phyloP scores from a whole-genome alignment of 2,797 vertebrate genomes.

The Labroides dimidiatus region DNA sequence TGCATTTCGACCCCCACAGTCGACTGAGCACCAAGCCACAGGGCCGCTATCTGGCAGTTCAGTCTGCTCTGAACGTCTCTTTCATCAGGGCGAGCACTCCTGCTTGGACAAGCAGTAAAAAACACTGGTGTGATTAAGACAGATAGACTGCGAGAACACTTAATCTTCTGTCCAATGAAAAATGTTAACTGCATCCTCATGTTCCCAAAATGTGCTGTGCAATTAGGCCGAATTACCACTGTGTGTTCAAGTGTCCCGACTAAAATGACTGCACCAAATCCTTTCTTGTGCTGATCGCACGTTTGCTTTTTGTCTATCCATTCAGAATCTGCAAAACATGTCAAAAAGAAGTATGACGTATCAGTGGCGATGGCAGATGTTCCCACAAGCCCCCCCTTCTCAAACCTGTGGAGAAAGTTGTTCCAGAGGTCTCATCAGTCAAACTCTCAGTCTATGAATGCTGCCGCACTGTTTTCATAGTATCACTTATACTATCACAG shows the following conservation, averaged over 20 bases:
- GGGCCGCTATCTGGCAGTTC: slow-evolving; percentile 49
- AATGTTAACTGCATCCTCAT: slow-evolving; percentile 86
- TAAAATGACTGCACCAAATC: slow-evolving; percentile 34
- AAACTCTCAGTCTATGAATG: slow-evolving; percentile 61
- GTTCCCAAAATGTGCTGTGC: slow-evolving; percentile 52
- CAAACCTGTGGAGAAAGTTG: slow-evolving; percentile 59
- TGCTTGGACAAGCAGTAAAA: slow-evolving; percentile 63
- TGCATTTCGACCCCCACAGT: slow-evolving; percentile 55
- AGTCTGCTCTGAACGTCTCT: slow-evolving; percentile 60
- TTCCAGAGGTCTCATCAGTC: slow-evolving; percentile 71
- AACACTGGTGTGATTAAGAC: slow-evolving; percentile 77
- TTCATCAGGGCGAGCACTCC: slow-evolving; percentile 74
- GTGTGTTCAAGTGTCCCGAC: slow-evolving; percentile 53
- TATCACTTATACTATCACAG: slow-evolving; percentile 72
- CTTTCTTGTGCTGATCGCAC: slow-evolving; percentile 36
- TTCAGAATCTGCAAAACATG: slow-evolving; percentile 34
- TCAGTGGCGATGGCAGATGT: slow-evolving; percentile 64
- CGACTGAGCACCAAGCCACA: slow-evolving; percentile 33
- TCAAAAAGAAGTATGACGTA: slow-evolving; percentile 48
- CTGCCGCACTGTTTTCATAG: slow-evolving; percentile 71
- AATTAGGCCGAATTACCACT: slow-evolving; percentile 76
- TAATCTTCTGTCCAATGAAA: slow-evolving; percentile 81
- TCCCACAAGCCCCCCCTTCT: slow-evolving; percentile 53
- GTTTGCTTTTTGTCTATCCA: slow-evolving; percentile 12
- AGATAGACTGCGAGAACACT: slow-evolving; percentile 76